Conservation (phyloP, 2,888 invertebrate genomes). For the Branchipolynoe longqiensis region DNA sequence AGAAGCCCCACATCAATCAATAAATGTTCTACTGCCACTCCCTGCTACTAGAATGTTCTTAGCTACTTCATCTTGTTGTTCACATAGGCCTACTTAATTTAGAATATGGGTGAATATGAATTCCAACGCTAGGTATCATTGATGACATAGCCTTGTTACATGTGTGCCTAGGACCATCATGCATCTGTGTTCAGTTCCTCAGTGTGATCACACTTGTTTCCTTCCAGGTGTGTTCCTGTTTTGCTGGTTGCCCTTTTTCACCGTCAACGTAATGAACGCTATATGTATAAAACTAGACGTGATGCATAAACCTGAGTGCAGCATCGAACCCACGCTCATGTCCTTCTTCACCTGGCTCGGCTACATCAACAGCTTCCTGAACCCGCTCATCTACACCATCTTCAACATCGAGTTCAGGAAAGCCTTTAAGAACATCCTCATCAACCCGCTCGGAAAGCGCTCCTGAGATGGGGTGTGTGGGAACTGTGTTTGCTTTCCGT, state of each 20-base stretch:
- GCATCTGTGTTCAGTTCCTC: too few relatives aligned
- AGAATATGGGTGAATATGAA: too few relatives aligned
- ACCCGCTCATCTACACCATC: conserved; percentile 85
- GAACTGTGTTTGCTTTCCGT: too few relatives aligned
- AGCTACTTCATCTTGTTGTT: too few relatives aligned
- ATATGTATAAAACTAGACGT: conserved; percentile 89
- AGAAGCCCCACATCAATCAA: too few relatives aligned
- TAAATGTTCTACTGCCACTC: too few relatives aligned
- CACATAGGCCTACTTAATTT: too few relatives aligned
- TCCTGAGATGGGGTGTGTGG: conserved; percentile 1
- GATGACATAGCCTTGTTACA: too few relatives aligned
- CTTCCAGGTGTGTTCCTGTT: conserved; percentile 96
- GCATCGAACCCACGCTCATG: conserved; percentile 75
- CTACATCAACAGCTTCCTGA: conserved; percentile 94
- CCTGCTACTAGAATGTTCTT: too few relatives aligned
- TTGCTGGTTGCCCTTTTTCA: conserved; percentile 99
- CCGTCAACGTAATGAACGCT: conserved; percentile 97
- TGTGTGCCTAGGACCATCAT: too few relatives aligned
- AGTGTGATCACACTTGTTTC: background rate
- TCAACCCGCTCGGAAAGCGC: conserved; percentile 41
- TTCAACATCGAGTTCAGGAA: conserved; percentile 92
- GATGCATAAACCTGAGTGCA: conserved; percentile 87
- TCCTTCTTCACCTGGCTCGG: conserved; percentile 95
- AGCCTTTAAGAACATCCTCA: conserved; percentile 96
- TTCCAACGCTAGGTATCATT: too few relatives aligned